phyloP scores from a whole-genome alignment of 2,888 invertebrate genomes.

The Chrysopilus asiliformis region DNA sequence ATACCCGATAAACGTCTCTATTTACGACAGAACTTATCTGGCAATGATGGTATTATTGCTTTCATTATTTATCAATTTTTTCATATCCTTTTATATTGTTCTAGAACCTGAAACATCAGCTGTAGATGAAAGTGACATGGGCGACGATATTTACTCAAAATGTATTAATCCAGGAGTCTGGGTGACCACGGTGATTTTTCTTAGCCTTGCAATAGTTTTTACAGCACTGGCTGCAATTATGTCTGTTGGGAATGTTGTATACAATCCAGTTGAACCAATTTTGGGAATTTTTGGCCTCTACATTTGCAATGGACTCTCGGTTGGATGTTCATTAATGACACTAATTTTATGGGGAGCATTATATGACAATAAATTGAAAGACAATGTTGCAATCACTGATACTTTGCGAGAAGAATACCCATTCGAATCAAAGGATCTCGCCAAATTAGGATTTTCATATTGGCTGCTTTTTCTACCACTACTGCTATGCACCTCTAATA shows the following conservation, averaged over 20 bases:
- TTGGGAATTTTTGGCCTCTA: constrained; percentile 39
- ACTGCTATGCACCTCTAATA: constrained; percentile 19
- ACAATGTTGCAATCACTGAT: constrained; percentile 32
- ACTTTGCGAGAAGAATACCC: constrained; percentile 25
- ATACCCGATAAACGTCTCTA: constrained; percentile 1
- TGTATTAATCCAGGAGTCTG: constrained; percentile 38
- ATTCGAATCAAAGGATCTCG: constrained; percentile 24
- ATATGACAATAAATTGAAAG: constrained; percentile 24
- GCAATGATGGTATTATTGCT: too few relatives aligned
- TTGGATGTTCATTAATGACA: constrained; percentile 22
- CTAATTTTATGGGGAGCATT: constrained; percentile 34
- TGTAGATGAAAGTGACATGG: not conserved
- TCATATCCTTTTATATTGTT: not conserved
- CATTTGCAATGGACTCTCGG: constrained; percentile 44
- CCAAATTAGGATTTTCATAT: constrained; percentile 36
- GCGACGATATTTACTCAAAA: not conserved
- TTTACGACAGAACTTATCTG: not conserved
- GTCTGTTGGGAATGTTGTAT: constrained; percentile 44
- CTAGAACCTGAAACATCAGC: constrained; percentile 17
- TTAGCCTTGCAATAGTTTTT: constrained; percentile 39
- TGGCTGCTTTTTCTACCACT: constrained; percentile 26
- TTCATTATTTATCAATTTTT: not conserved
- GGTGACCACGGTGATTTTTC: constrained; percentile 42
- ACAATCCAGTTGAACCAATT: constrained; percentile 43
- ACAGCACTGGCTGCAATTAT: constrained; percentile 38